These are phyloP conservation scores for Saturnia pavonia DNA, from an alignment of 2,888 invertebrate genomes.

Conservation along the genomic window DNA sequence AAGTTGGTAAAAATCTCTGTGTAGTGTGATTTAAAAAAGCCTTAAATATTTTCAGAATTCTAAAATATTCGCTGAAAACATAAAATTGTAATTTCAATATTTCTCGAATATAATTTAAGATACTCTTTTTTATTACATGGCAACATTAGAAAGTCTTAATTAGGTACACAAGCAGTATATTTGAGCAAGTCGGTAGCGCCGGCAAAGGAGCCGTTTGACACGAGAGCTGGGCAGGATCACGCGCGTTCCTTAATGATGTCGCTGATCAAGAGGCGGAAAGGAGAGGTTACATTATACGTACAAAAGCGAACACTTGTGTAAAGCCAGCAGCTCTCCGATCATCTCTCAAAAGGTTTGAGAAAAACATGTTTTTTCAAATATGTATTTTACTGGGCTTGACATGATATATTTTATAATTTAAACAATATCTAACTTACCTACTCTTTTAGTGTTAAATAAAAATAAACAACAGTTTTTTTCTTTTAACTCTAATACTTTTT, in stretches of 20 bases:
- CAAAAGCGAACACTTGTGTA: constrained; percentile 9
- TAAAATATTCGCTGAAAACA: background rate
- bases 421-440: background rate
- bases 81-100: background rate
- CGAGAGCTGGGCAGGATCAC: constrained; percentile 37
- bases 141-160: constrained; percentile 13
- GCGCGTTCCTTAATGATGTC: constrained; percentile 37
- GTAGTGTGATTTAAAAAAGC: no score
- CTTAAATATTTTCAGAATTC: background rate
- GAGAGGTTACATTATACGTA: constrained; percentile 15
- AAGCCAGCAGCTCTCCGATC: background rate
- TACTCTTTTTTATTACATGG: background rate
- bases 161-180: constrained; percentile 7
- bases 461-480: background rate
- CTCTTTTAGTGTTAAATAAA: background rate
- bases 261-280: constrained; percentile 31
- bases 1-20: no score
- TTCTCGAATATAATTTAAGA: background rate
- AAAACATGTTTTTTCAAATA: background rate
- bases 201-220: constrained; percentile 22
- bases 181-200: background rate
- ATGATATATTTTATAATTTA: background rate
- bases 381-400: background rate
- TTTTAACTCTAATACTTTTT: background rate
- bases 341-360: background rate